A percentile compares a stretch with the other conserved stretches of the same genome.
Evolutionary conservation across 2,797 vertebrate genomes (phyloP).

Genomic region (Anguilla anguilla): DNA sequence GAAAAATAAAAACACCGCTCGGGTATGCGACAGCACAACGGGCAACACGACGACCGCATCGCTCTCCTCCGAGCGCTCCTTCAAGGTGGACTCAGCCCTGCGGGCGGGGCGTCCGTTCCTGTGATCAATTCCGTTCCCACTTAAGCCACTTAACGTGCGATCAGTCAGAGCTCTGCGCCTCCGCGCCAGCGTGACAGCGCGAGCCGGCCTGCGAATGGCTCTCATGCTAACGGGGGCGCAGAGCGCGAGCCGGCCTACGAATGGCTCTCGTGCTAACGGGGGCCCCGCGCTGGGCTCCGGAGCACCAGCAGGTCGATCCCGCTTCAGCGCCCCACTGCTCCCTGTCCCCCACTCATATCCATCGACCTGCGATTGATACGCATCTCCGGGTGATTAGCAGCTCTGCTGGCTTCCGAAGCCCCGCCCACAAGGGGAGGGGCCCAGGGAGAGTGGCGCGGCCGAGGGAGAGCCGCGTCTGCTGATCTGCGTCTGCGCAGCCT

Average conservation of each 20-base stretch:
- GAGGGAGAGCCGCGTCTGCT: background rate
- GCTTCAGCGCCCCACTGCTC: background rate
- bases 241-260: too few relatives aligned
- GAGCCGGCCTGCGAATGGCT: background rate
- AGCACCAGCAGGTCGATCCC: background rate
- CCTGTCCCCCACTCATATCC: background rate
- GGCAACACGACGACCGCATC: background rate
- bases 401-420: background rate
- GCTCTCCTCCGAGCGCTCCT: background rate
- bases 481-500: too few relatives aligned
- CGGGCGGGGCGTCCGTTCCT: background rate
- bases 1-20: too few relatives aligned
- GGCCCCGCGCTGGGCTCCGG: background rate
- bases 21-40: background rate
- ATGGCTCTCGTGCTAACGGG: background rate
- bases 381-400: constrained; percentile 9
- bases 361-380: background rate
- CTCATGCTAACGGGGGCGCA: background rate
- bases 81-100: background rate
- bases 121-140: background rate
- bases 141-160: constrained; percentile 11
- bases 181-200: background rate
- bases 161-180: background rate
- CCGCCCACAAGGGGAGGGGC: background rate
- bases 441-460: background rate